Base-by-base conservation (phyloP, 2,888 invertebrate genomes). In the Agrochola lychnidis region DNA sequence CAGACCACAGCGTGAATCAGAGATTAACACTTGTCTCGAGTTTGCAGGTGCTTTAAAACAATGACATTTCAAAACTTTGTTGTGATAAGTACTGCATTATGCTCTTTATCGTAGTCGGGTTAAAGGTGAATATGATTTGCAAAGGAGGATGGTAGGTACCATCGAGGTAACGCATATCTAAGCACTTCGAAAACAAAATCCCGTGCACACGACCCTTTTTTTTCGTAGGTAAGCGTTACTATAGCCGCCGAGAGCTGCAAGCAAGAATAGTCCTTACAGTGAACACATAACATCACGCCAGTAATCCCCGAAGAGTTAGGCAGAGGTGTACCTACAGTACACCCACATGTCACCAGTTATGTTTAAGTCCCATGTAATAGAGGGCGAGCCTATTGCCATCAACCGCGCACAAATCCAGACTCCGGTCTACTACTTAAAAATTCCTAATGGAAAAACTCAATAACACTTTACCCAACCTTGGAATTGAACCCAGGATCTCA, bases 31-130 rank as follows among this genome's bases (percentile, higher is more conserved):
- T 19, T 36, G 45, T 45, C 19, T 63, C 22, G 19, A 62, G 14
- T 53, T 53, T 69, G 22, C 14, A 45, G 45, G 51, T 70, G 25
- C n/a, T 67, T 78, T 51, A 51, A 56, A 45, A 78, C 22, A 67
- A 62, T 42, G 12, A 78, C 22, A 40, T 67, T 12, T 36, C 40
- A 16, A 16, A 63, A 57, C 22, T 36, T 63, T 64, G 12, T 64
- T 40, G 22, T 30, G 22, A 53, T 22, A 36, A 36, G 36, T 36
- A 19, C 3, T 56, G 19, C 14, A 22, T 2, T 53, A 40, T 25
- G 36, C 22, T 36, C 16, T 51, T 30, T 4, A 22, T 30, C 22
- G 2, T 9, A 30, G 51, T 48, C 14, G 1, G 9, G 2, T 78
- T 14, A 2, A 53, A 63, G 12, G 22, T 25, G 16, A 63, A 16